phyloP scores from a whole-genome alignment of 92 coral and sea anemone species.

The Porites cylindrica region DNA sequence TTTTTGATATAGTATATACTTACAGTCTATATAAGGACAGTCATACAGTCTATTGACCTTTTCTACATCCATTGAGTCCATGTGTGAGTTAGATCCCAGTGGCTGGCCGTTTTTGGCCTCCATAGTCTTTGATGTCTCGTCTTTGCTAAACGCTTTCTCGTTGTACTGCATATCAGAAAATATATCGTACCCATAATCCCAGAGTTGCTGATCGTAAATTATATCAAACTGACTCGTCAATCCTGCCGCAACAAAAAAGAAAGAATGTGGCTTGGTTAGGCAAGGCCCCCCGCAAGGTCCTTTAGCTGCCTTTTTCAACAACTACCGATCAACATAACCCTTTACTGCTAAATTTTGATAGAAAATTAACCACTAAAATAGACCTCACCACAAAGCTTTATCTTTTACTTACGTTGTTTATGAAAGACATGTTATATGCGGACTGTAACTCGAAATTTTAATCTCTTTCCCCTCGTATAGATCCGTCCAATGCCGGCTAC shows the following conservation, averaged over 20 bases:
- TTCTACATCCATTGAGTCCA: conserved; percentile 19
- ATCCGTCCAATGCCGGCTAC: too few relatives aligned
- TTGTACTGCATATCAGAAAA: conserved; percentile 13
- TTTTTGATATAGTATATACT: too few relatives aligned
- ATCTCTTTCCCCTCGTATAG: too few relatives aligned
- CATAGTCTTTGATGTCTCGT: neutral
- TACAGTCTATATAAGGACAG: neutral
- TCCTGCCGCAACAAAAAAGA: neutral
- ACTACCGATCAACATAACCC: too few relatives aligned
- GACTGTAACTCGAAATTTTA: too few relatives aligned
- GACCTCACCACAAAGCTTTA: too few relatives aligned
- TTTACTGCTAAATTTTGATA: too few relatives aligned
- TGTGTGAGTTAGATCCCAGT: conserved; percentile 12
- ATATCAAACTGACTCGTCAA: neutral
- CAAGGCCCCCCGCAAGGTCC: too few relatives aligned
- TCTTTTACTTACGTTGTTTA: too few relatives aligned
- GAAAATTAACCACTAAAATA: too few relatives aligned
- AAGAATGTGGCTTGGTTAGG: neutral
- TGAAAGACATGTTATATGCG: too few relatives aligned
- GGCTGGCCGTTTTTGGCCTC: neutral
- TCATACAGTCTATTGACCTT: conserved; percentile 4
- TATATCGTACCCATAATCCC: conserved; percentile 13
- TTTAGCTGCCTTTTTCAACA: too few relatives aligned
- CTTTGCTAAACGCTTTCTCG: neutral
- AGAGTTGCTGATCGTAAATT: neutral